Conservation (phyloP, 2,888 invertebrate species). For the Entomobrya proxima region DNA sequence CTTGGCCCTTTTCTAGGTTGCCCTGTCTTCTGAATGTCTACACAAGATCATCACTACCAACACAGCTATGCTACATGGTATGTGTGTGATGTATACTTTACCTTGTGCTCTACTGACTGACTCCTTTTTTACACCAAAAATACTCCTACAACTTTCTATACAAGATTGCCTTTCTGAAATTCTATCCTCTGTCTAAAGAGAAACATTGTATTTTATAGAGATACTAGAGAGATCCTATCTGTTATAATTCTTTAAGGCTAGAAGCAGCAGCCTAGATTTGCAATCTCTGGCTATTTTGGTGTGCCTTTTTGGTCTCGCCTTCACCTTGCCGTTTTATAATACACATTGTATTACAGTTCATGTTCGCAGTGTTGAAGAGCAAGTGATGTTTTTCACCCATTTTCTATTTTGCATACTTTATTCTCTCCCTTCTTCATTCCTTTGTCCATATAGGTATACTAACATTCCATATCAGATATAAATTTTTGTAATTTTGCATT, state of each 20-base stretch:
- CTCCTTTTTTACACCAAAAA: constrained; percentile 17
- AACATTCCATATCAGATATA: background rate
- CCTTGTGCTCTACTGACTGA: constrained; percentile 63
- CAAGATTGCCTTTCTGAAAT: background rate
- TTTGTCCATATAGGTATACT: background rate
- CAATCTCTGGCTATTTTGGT: too few relatives aligned
- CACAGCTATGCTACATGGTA: too few relatives aligned
- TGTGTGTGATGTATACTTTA: constrained; percentile 18
- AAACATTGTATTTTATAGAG: too few relatives aligned
- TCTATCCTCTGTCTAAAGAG: background rate
- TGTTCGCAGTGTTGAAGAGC: constrained; percentile 30
- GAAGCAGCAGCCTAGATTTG: too few relatives aligned
- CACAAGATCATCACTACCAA: too few relatives aligned
- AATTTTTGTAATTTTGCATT: background rate
- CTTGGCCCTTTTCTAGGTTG: constrained; percentile 27
- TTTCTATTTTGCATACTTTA: constrained; percentile 42
- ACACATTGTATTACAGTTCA: too few relatives aligned
- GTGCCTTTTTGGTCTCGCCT: too few relatives aligned
- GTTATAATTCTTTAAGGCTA: too few relatives aligned
- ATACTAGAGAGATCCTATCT: too few relatives aligned
- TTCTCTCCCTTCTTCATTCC: background rate
- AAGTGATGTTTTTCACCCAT: constrained; percentile 60
- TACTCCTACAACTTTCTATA: background rate
- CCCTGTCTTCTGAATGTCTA: constrained; percentile 18
- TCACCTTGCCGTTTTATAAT: too few relatives aligned